Base-by-base conservation (phyloP, 2,113 vertebrate species). In the Casuarius casuarius region DNA sequence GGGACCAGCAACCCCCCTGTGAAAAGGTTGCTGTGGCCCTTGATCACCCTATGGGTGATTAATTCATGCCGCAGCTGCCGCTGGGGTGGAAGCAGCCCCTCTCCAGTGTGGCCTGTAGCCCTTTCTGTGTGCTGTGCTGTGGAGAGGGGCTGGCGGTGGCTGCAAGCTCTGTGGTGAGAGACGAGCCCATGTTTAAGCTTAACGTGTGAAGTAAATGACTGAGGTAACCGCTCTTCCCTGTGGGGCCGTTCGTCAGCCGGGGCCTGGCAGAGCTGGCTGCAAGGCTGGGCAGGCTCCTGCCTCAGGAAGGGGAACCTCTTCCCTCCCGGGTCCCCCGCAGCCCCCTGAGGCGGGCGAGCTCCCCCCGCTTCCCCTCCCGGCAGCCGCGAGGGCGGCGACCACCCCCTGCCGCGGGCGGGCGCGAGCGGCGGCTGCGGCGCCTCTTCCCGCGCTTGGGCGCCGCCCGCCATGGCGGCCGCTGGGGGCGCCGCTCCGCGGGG, bases 341-440 rank as follows among this genome's bases (percentile, higher is more conserved):
- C 38, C 66, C n/a, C 23, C 44, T 0, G 7, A 9, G 26, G 14
- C 42, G 42, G 42, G 42, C 42, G 42, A 42, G 42, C 42, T 42
- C 38, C 38, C 38, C 38, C 38, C 38, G 38, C 38, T 38, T 38
- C 38, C 44, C 44, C 44, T 46, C 44, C 44, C 6, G 44, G 44
- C 44, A 16, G 15, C 44, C 44, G 44, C 44, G 44, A 46, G 16
- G 44, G 44, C 15, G 44, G 14, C 44, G 44, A 12, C 44, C 11
- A 11, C 44, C 14, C 11, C 44, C 44, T 14, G 44, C 44, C 44
- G 44, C 44, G 44, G 44, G 44, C 44, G 42, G 12, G 42, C 10
- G 42, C 42, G 15, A 2, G 71, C 44, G 1, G 13, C 44, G 44
- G 4, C 2, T 2, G 16, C 6, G 16, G 33, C 2, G n/a, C 7